Evolutionary conservation across 64 coral and sea anemone species (phyloP), one percentile per base, ranked within the genome.

Genomic region (Porites australiensis): DNA sequence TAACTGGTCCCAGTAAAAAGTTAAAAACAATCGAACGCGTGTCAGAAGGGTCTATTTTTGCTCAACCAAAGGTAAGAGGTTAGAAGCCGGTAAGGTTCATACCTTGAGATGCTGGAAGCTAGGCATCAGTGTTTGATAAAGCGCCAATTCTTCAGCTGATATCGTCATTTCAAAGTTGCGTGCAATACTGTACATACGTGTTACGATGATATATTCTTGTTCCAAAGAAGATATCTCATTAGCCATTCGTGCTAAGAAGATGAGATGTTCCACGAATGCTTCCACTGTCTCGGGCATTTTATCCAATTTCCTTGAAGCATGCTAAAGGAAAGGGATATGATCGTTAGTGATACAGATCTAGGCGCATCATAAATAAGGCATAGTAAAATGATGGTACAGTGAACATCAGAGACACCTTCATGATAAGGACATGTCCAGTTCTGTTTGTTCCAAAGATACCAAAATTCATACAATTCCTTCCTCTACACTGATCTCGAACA

Each of bases 31-130:
- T 37, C 27, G 1, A 0, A 37, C 27, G 27, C 27, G 27, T 37
- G 27, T 37, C 27, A 37, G 27, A 37, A 37, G 27, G 27, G 27
- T 37, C 27, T 37, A 37, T 37, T 37, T 37, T 37, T 37, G 27
- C 27, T 37, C 27, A 37, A 37, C 27, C 27, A 37, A 37, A 37
- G 27, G 27, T 37, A 37, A 37, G 27, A 37, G 27, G 27, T 37
- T 37, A 37, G 27, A 37, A 37, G 27, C 27, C 27, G 27, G 27
- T 37, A 37, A 37, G 27, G 2, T 20, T 13, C 19, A 64, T 94
- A 99, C 98, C 98, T 99, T 99, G 12, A 99, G 88, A 80, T 94
- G 94, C 16, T 96, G 87, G 49, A 99, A 99, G 50, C 98, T 99
- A 53, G 98, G 98, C 98, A 94, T 99, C 5, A 99, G 91, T 22